Evolutionary conservation across 2,797 vertebrate species (phyloP).

Genomic region (Trichosurus vulpecula): DNA sequence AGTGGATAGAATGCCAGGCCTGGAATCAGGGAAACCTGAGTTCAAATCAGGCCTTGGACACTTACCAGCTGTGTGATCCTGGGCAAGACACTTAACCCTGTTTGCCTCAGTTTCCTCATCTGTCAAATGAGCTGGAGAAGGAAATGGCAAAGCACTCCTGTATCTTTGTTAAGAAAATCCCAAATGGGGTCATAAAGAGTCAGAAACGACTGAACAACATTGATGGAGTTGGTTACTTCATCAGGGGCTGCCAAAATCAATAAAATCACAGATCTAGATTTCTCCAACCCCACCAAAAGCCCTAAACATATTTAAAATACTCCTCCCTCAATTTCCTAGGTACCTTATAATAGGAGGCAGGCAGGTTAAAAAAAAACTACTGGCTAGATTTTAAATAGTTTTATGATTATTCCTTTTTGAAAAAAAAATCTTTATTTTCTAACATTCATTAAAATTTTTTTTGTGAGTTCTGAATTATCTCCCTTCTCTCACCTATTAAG

Average conservation of each 20-base stretch:
- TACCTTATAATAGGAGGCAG: background rate
- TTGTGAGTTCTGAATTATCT: background rate
- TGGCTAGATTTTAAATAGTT: background rate
- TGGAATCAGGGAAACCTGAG: background rate
- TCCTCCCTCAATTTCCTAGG: background rate
- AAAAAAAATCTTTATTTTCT: background rate
- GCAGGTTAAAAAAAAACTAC: background rate
- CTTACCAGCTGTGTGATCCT: background rate
- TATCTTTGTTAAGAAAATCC: background rate
- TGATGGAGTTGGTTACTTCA: background rate
- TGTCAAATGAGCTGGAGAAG: background rate
- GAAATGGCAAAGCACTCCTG: background rate
- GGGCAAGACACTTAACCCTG: background rate
- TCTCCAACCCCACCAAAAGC: background rate
- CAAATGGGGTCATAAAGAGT: background rate
- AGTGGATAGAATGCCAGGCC: background rate
- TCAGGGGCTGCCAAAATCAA: background rate
- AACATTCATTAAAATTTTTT: background rate
- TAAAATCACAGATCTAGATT: background rate
- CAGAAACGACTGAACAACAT: background rate
- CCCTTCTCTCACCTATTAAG: background rate
- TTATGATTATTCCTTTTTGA: background rate
- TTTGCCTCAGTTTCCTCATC: background rate
- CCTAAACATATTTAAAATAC: background rate
- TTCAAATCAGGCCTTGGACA: background rate